phyloP scores from a whole-genome alignment of 2,888 invertebrate genomes.

The Prenolepis imparis region DNA sequence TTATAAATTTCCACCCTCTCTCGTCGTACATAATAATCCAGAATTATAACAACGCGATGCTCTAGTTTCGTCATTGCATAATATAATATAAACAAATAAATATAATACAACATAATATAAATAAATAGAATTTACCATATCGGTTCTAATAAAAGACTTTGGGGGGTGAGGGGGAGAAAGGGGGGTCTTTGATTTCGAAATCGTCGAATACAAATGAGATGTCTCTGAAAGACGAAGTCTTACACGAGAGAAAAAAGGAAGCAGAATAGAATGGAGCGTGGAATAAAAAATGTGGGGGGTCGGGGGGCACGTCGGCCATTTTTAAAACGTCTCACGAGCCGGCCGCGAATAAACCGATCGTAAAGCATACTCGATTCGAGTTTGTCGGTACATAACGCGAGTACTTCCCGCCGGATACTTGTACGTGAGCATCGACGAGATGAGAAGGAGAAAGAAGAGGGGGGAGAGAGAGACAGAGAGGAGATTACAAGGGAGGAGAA shows the following conservation, averaged over 20 bases:
- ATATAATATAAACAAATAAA: no score
- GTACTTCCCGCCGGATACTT: conserved; percentile 69
- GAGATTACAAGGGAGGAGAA: conserved; percentile 44
- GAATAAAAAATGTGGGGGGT: conserved; percentile 41
- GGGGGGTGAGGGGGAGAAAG: no score
- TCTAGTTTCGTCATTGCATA: not conserved
- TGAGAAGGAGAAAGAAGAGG: not conserved
- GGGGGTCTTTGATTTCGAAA: not conserved
- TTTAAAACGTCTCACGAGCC: conserved; percentile 64
- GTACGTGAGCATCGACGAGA: conserved; percentile 61
- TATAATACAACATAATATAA: no score
- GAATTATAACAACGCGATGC: not conserved
- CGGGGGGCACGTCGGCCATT: conserved; percentile 44
- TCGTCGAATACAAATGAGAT: not conserved
- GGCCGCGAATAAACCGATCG: conserved; percentile 80
- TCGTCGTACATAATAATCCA: not conserved
- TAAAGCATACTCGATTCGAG: conserved; percentile 82
- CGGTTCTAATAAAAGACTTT: not conserved
- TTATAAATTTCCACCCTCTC: not conserved
- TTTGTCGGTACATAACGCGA: conserved; percentile 78
- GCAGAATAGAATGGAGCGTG: conserved; percentile 54
- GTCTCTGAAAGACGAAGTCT: not conserved
- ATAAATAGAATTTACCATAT: not conserved
- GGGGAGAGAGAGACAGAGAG: not conserved
- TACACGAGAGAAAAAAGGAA: not conserved